Conservation (phyloP, 2,888 invertebrate species). For the Mimumesa dahlbomi region DNA sequence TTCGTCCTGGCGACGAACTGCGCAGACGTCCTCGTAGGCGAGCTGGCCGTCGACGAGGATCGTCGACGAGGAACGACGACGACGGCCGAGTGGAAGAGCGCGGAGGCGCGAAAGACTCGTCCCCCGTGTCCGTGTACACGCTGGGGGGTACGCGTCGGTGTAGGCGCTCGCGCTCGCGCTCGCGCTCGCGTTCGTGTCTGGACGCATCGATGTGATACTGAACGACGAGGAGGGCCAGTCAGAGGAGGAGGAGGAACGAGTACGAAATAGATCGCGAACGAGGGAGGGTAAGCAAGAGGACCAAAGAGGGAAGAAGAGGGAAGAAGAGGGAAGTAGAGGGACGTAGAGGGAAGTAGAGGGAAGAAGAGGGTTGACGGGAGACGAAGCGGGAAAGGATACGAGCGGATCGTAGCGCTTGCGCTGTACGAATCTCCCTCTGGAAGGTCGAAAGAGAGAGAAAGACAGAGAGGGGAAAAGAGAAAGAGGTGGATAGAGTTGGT, state of each 20-base stretch:
- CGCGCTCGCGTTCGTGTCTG: too few relatives aligned
- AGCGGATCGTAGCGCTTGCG: constrained; percentile 33
- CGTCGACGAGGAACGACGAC: too few relatives aligned
- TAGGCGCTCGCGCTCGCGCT: too few relatives aligned
- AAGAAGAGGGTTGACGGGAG: constrained; percentile 13
- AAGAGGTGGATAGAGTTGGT: background rate
- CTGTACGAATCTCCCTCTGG: constrained; percentile 3
- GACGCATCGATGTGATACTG: constrained; percentile 62
- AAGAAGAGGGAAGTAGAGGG: too few relatives aligned
- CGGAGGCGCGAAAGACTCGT: constrained; percentile 56
- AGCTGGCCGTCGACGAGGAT: constrained; percentile 18
- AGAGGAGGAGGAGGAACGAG: constrained; percentile 48
- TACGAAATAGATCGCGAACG: constrained; percentile 39
- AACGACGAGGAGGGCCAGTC: constrained; percentile 35
- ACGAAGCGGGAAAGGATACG: constrained; percentile 28
- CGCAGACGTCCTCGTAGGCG: constrained; percentile 57
- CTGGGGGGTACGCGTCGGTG: too few relatives aligned
- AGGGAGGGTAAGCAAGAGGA: too few relatives aligned
- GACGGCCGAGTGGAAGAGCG: constrained; percentile 42
- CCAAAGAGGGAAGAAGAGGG: background rate
- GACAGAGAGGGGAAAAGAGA: background rate
- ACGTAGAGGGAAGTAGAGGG: constrained; percentile 1
- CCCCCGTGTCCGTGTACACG: constrained; percentile 45
- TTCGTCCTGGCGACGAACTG: constrained; percentile 38
- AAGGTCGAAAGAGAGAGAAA: background rate